Percentiles rank a stretch among this genome's conserved stretches.
Evolutionary conservation across 2,888 invertebrate genomes (phyloP).

Genomic region (Amorpha juglandis): DNA sequence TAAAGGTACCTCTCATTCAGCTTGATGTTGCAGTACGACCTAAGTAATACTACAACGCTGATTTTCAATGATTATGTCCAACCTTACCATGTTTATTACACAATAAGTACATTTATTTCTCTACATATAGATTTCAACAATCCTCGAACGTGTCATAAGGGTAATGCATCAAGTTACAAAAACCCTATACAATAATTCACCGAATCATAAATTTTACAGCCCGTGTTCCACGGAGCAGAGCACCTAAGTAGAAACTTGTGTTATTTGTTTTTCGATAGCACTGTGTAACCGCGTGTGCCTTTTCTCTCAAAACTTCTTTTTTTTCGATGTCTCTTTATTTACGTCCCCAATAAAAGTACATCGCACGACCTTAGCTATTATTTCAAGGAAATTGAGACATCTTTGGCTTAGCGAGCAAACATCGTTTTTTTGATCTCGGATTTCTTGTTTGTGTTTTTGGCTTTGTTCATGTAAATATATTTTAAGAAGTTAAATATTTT

Average conservation of each 20-base stretch:
- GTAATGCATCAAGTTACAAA: constrained; percentile 30
- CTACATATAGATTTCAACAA: background rate
- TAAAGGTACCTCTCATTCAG: too few species aligned
- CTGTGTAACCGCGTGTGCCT: constrained; percentile 76
- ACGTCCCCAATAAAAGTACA: constrained; percentile 76
- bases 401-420: constrained; percentile 25
- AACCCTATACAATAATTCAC: constrained; percentile 63
- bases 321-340: constrained; percentile 59
- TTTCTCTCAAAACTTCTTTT: constrained; percentile 63
- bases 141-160: constrained; percentile 9
- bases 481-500: background rate
- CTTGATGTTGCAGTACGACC: too few species aligned
- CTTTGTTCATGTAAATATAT: background rate
- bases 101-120: background rate
- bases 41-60: too few species aligned
- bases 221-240: constrained; percentile 69
- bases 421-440: constrained; percentile 16
- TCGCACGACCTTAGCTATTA: constrained; percentile 59
- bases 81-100: background rate
- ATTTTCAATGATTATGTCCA: too few species aligned
- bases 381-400: constrained; percentile 68
- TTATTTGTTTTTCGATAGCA: constrained; percentile 83
- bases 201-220: constrained; percentile 81
- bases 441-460: constrained; percentile 8
- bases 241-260: constrained; percentile 78